Conservation (phyloP, 2,797 vertebrate species). For the Parauchenoglanis punctatus region DNA sequence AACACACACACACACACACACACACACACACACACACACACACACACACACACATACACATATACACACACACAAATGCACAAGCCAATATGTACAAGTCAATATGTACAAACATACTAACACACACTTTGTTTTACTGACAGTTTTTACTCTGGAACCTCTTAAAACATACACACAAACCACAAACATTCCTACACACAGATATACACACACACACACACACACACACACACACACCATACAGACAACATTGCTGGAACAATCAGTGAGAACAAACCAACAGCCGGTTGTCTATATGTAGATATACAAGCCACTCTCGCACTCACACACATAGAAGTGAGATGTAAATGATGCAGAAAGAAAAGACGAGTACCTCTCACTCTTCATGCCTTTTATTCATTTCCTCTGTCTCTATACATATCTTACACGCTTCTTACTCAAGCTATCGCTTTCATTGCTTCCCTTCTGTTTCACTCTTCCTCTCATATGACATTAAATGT, state of each 20-base stretch:
- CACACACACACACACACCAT: constrained; percentile 24
- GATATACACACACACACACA: constrained; percentile 41
- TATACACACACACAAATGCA: constrained; percentile 17
- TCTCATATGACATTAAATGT: constrained; percentile 19
- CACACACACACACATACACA: constrained; percentile 24
- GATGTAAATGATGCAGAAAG: constrained; percentile 44
- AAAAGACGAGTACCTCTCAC: constrained; percentile 46
- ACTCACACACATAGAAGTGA: constrained; percentile 48
- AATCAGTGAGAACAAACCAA: constrained; percentile 40
- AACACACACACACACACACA: constrained; percentile 37
- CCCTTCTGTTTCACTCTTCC: constrained; percentile 33
- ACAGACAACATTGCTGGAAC: constrained; percentile 45
- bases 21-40: constrained; percentile 26
- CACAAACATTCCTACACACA: constrained; percentile 15
- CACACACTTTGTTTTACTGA: constrained; percentile 45
- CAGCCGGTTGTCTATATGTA: constrained; percentile 52
- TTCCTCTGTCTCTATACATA: constrained; percentile 22
- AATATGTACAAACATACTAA: constrained; percentile 32
- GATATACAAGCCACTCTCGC: constrained; percentile 46
- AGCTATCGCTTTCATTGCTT: constrained; percentile 42
- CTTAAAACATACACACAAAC: constrained; percentile 39
- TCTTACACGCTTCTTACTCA: constrained; percentile 35
- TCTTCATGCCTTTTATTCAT: constrained; percentile 46
- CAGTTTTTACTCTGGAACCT: constrained; percentile 48
- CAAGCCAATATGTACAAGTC: constrained; percentile 20